phyloP scores from a whole-genome alignment of 2,113 vertebrate species.

The Synodontis membranacea region DNA sequence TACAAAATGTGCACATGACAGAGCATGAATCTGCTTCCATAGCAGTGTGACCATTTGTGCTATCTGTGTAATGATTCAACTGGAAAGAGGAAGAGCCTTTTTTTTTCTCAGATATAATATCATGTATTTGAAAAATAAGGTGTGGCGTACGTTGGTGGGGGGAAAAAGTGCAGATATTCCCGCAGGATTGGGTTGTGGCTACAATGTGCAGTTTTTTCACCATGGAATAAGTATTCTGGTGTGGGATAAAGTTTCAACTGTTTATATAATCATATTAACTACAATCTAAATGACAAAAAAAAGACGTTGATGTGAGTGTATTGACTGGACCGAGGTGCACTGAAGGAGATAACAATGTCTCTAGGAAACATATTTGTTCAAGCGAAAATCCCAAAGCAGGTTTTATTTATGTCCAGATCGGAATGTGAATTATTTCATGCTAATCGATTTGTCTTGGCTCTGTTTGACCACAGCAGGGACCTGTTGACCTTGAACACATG shows the following conservation, averaged over 20 bases:
- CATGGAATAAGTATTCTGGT: not conserved
- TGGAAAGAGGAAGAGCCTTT: not conserved
- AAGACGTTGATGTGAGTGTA: not conserved
- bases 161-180: not conserved
- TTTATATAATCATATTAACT: not conserved
- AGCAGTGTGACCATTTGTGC: not conserved
- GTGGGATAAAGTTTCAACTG: not conserved
- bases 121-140: not conserved
- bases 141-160: not conserved
- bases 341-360: not conserved
- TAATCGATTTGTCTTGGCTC: not conserved
- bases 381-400: no score
- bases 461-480: not conserved
- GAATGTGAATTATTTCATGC: not conserved
- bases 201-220: not conserved
- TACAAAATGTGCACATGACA: constrained; percentile 10
- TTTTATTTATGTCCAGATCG: not conserved
- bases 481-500: constrained; percentile 36
- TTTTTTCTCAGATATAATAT: not conserved
- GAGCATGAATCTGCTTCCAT: not conserved
- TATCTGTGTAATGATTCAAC: not conserved
- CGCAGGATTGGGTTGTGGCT: not conserved
- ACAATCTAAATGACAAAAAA: no score
- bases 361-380: not conserved
- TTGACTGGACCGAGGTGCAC: not conserved